Conservation (phyloP, 2,797 vertebrate genomes). For the Melanotaenia nigrans region DNA sequence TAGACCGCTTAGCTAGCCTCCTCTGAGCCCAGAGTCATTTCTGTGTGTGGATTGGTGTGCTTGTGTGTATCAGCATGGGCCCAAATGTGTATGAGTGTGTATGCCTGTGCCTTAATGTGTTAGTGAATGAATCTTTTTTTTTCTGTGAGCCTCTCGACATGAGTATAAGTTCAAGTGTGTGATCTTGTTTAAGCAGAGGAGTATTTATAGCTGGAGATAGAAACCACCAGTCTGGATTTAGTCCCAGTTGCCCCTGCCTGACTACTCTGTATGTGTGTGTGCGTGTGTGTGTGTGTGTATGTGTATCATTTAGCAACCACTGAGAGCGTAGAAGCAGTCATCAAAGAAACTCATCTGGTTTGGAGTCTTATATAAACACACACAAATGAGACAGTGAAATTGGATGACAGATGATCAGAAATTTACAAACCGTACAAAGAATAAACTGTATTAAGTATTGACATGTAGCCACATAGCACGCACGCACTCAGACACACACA, state of each 20-base stretch:
- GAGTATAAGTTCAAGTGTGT: slow-evolving; percentile 37
- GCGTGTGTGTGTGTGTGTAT: slow-evolving; percentile 26
- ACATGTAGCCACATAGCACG: slow-evolving; percentile 23
- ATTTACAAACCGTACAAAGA: slow-evolving; percentile 43
- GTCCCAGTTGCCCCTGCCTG: slow-evolving; percentile 69
- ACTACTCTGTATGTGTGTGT: slow-evolving; percentile 40
- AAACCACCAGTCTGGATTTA: slow-evolving; percentile 81
- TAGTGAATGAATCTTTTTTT: slow-evolving; percentile 48
- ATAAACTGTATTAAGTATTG: slow-evolving; percentile 45
- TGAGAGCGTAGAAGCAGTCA: slow-evolving; percentile 69
- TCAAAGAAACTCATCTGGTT: slow-evolving; percentile 73
- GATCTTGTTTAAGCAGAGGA: slow-evolving; percentile 72
- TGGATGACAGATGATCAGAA: slow-evolving; percentile 56
- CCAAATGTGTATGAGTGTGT: slow-evolving; percentile 7
- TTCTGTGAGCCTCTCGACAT: slow-evolving; percentile 27
- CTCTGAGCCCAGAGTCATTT: slow-evolving; percentile 75
- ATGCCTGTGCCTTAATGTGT: slow-evolving; percentile 13
- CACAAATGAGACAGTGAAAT: slow-evolving; percentile 42
- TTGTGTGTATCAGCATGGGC: slow-evolving; percentile 8
- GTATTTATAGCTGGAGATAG: slow-evolving; percentile 77
- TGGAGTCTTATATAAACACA: slow-evolving; percentile 58
- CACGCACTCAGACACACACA: slow-evolving; percentile 5
- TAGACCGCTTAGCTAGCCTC: slow-evolving; percentile 78
- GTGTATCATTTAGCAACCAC: slow-evolving; percentile 61
- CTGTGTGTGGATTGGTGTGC: slow-evolving; percentile 42